Conservation (phyloP, 30 jellyfish, hydroid and myxozoan species). For the Cassiopea andromeda region DNA sequence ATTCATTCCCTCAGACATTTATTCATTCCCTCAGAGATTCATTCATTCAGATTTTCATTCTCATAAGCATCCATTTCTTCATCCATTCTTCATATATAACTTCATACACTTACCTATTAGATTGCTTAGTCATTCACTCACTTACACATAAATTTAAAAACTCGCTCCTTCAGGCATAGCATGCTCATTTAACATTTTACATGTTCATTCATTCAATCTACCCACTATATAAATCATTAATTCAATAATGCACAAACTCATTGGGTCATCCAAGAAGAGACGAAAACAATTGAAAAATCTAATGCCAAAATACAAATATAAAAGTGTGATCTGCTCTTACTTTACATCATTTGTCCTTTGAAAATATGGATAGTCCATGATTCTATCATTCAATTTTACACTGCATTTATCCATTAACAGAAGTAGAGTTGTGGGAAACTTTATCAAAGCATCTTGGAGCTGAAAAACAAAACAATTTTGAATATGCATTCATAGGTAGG, state of each 20-base stretch:
- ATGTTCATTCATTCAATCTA: background rate
- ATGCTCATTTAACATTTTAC: background rate
- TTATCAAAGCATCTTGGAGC: conserved; percentile 90
- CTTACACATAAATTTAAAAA: background rate
- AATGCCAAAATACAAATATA: background rate
- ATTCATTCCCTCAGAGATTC: background rate
- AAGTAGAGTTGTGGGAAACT: conserved; percentile 80
- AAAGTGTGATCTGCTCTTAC: background rate
- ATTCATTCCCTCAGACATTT: background rate
- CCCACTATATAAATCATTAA: background rate
- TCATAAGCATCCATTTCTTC: background rate
- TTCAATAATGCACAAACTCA: background rate
- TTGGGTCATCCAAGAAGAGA: background rate
- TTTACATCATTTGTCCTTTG: conserved; percentile 75
- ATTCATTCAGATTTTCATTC: background rate
- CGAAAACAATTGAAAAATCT: background rate
- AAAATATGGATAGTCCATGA: conserved; percentile 69
- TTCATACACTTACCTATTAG: background rate
- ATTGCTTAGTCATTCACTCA: background rate
- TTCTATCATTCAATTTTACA: conserved; percentile 68
- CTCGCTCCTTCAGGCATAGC: background rate
- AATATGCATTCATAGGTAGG: too few species aligned
- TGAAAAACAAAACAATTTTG: background rate
- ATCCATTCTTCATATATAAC: background rate
- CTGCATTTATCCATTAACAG: conserved; percentile 86